These are phyloP conservation scores for Carcinoscorpius rotundicauda DNA, from an alignment of 1,140 invertebrate genomes.

Conservation along the genomic window DNA sequence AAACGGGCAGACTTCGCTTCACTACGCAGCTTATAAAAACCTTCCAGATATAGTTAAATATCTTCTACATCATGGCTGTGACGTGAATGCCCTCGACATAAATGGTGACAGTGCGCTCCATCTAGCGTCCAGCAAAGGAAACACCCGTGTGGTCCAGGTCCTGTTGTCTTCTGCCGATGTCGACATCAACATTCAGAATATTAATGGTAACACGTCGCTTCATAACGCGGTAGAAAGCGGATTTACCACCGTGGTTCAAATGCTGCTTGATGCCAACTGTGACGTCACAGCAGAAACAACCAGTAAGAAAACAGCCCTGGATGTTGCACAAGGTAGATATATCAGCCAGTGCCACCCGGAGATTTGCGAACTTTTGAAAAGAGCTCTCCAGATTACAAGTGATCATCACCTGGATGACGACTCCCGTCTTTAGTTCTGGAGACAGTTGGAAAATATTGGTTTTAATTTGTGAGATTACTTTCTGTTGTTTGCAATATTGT, in stretches of 20 bases:
- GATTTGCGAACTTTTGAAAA: slow-evolving; percentile 10
- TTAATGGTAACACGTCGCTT: slow-evolving; percentile 23
- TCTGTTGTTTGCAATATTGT: too few species aligned
- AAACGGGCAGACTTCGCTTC: slow-evolving; percentile 19
- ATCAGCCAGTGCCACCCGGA: slow-evolving; percentile 11
- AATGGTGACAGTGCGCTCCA: slow-evolving; percentile 28
- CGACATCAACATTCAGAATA: slow-evolving; percentile 24
- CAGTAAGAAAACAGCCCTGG: slow-evolving; percentile 7
- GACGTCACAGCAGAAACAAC: slow-evolving; percentile 10
- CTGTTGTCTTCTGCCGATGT: slow-evolving; percentile 22
- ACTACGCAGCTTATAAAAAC: slow-evolving; percentile 19
- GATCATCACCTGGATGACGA: too few species aligned
- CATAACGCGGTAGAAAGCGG: slow-evolving; percentile 24
- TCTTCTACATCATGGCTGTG: slow-evolving; percentile 16
- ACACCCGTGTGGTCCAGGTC: slow-evolving; percentile 25
- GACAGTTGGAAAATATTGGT: too few species aligned
- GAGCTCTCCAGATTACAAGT: not conserved
- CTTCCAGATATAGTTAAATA: slow-evolving; percentile 10
- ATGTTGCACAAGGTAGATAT: slow-evolving; percentile 10
- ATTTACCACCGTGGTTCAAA: slow-evolving; percentile 21
- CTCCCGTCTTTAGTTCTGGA: too few species aligned
- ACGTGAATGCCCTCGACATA: slow-evolving; percentile 25
- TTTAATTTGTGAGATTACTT: too few species aligned
- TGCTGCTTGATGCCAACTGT: slow-evolving; percentile 17
- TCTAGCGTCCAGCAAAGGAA: slow-evolving; percentile 27